A percentile compares a stretch with the other conserved stretches of the same genome.
phyloP scores from a whole-genome alignment of 2,888 invertebrate genomes.

The Proisotoma minuta region DNA sequence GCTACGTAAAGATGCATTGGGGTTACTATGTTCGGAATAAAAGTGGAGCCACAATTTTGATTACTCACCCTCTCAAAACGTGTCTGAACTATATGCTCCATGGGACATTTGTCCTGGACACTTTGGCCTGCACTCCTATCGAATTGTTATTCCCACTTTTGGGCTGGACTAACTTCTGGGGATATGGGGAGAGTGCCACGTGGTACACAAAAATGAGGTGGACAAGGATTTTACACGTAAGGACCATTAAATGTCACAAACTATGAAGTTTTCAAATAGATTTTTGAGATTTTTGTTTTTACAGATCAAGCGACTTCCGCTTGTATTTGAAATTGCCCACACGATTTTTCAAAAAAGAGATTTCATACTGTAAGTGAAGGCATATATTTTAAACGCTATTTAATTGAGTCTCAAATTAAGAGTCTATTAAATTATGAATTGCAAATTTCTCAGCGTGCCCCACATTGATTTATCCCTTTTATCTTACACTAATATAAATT shows the following conservation, averaged over 20 bases:
- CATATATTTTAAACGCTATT: neutral
- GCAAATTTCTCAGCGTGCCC: too few species aligned
- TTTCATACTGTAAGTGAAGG: constrained; percentile 27
- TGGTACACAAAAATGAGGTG: constrained; percentile 39
- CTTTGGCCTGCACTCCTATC: constrained; percentile 29
- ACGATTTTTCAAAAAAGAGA: constrained; percentile 33
- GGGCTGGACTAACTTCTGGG: constrained; percentile 20
- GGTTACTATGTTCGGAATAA: constrained; percentile 32
- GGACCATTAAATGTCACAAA: neutral
- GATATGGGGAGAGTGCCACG: constrained; percentile 22
- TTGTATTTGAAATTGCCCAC: constrained; percentile 32
- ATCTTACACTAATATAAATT: neutral
- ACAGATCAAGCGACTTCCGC: constrained; percentile 33
- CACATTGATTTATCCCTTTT: too few species aligned
- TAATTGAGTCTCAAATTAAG: neutral
- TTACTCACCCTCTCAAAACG: constrained; percentile 40
- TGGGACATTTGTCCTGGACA: constrained; percentile 35
- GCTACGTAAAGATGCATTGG: constrained; percentile 44
- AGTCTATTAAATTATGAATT: too few species aligned
- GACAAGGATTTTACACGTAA: constrained; percentile 28
- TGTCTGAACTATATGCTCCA: constrained; percentile 30
- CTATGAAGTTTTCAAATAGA: neutral
- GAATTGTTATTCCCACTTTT: constrained; percentile 27
- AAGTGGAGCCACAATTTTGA: constrained; percentile 23
- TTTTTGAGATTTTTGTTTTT: neutral